Percentiles rank a stretch among this genome's conserved stretches.
phyloP scores from a whole-genome alignment of 2,888 invertebrate species.

The Nomada fucata region DNA sequence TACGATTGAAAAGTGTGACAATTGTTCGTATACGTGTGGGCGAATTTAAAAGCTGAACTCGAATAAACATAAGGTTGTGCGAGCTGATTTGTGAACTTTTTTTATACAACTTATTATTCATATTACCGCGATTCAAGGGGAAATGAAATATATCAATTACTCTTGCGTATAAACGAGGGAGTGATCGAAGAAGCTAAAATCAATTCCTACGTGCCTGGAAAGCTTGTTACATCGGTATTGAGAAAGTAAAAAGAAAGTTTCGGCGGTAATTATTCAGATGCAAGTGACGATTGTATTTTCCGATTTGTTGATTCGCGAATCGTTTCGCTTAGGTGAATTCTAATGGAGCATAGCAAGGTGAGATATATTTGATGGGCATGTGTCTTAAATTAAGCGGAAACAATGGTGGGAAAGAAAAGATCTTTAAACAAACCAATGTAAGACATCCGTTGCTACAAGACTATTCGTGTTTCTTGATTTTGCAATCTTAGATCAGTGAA shows the following conservation, averaged over 20 bases:
- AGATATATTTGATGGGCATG: not conserved
- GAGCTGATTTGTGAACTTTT: not conserved
- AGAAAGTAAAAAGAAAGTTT: not conserved
- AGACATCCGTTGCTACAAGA: not conserved
- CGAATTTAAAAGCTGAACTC: not conserved
- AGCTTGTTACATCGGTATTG: not conserved
- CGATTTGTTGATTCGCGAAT: not conserved
- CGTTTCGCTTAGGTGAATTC: not conserved
- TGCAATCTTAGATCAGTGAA: not conserved
- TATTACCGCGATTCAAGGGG: too few relatives aligned
- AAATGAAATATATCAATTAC: too few relatives aligned
- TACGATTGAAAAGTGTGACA: not conserved
- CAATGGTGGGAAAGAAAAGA: not conserved
- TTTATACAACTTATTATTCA: not conserved
- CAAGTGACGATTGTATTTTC: not conserved
- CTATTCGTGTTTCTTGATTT: not conserved
- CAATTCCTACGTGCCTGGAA: not conserved
- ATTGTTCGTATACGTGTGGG: not conserved
- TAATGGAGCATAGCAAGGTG: not conserved
- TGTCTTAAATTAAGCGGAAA: not conserved
- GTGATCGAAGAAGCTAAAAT: not conserved
- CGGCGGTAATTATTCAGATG: not conserved
- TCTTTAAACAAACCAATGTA: not conserved
- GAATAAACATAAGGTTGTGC: not conserved
- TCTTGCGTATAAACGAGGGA: not conserved